These are phyloP conservation scores for Clarias batrachus DNA, from an alignment of 2,113 vertebrate species.

Conservation along the genomic window DNA sequence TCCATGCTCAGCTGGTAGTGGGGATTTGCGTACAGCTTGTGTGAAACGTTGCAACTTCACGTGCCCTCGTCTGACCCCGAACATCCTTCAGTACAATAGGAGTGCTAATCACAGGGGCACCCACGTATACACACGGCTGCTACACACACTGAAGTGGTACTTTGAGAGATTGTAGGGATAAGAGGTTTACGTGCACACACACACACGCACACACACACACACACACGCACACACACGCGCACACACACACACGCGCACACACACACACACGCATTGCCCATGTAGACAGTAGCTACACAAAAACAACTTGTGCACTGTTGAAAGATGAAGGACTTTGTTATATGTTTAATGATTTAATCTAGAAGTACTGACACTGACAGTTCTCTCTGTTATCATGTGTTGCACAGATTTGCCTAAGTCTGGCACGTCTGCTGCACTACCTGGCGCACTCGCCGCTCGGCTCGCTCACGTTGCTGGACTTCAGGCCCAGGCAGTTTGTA, in stretches of 20 bases:
- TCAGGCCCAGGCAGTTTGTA: slow-evolving; percentile 88
- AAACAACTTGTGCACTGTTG: background rate
- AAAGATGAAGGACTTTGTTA: background rate
- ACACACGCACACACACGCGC: background rate
- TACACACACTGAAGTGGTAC: slow-evolving; percentile 31
- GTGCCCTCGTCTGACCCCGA: slow-evolving; percentile 2
- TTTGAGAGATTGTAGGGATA: slow-evolving; percentile 1
- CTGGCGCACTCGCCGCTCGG: slow-evolving; percentile 86
- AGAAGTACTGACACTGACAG: background rate
- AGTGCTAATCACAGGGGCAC: slow-evolving; percentile 39
- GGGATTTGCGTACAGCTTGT: slow-evolving; percentile 10
- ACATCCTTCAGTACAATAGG: slow-evolving; percentile 36
- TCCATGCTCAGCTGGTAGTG: slow-evolving; percentile 8
- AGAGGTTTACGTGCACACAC: background rate
- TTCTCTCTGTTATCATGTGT: background rate
- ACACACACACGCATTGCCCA: background rate
- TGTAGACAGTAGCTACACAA: background rate
- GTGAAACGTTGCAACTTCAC: slow-evolving; percentile 17
- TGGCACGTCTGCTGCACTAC: slow-evolving; percentile 83
- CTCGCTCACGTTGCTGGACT: slow-evolving; percentile 85
- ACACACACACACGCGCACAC: background rate
- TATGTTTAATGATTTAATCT: background rate
- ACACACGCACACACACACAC: background rate
- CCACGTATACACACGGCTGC: slow-evolving; percentile 9
- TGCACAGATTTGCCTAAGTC: slow-evolving; percentile 81